Base-by-base conservation (phyloP, 2,888 invertebrate species). In the Diploptera punctata region DNA sequence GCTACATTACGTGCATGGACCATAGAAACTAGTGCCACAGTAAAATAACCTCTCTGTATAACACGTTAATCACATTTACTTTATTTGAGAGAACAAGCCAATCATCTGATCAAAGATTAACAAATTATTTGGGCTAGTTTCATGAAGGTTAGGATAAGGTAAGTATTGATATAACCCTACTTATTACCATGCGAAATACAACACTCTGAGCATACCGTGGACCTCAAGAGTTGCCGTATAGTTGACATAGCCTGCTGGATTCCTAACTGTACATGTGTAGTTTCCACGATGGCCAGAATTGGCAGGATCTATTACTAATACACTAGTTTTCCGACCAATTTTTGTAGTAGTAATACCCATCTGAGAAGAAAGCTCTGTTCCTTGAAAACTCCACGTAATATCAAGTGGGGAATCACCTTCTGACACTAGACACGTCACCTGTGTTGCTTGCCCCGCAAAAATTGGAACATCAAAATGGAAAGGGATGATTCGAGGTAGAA, bases 401-500 rank as follows among this genome's bases (percentile, higher is more conserved):
- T 86, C 81, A 77, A 88, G 80, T 71, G 87, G 88, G 68, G 82
- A 79, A 80, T 88, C 88, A 73, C 90, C 91, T 78, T 86, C 85
- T 49, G 85, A 85, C 74, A 89, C 86, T 86, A 88, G 85, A 84
- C 90, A 87, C 81, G 87, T 89, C 77, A 91, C 87, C 83, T 93
- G 93, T 78, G 90, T 92, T 75, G 93, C 90, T 83, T 93, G 92
- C 77, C 93, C 93, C 80, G 90, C 90, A 83, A 89, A 90, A 78
- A 93, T 89, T 79, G 92, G 91, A 77, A 88, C 88, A 82, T 89
- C 87, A 83, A 93, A 93, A 82, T 89, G 88, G 85, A 93, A 93
- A 79, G 93, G 92, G 83, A 88, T 90, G 84, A 94, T 92, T 83
- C 89, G 91, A 82, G 93, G 93, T 80, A 90, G 82, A 84, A 93